phyloP scores from a whole-genome alignment of 2,113 vertebrate species.

The Todiramphus saurophagus region DNA sequence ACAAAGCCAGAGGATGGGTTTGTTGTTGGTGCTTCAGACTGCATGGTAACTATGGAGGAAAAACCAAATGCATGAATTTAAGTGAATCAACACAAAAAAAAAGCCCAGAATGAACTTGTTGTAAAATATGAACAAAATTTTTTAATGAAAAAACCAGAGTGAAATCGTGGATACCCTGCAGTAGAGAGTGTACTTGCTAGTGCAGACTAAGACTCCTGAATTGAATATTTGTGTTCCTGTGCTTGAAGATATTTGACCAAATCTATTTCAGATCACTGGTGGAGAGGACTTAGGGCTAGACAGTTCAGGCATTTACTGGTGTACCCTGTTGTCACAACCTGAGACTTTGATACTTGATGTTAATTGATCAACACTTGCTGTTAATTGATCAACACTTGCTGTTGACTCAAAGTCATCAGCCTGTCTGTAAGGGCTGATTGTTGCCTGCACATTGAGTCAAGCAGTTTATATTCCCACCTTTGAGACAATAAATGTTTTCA shows the following conservation, averaged over 20 bases:
- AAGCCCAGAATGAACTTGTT: neutral
- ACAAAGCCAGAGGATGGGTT: conserved; percentile 58
- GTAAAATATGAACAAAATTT: neutral
- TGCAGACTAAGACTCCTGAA: neutral
- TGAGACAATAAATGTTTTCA: neutral
- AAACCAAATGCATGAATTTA: neutral
- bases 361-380: rapidly evolving
- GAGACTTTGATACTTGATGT: neutral
- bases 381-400: rapidly evolving
- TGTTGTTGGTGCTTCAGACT: conserved; percentile 73
- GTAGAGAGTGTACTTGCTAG: neutral
- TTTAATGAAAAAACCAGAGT: neutral
- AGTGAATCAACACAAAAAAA: neutral
- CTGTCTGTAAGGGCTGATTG: rapidly evolving
- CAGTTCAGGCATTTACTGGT: neutral
- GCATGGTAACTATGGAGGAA: conserved; percentile 4
- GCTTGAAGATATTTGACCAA: neutral
- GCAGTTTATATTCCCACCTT: neutral
- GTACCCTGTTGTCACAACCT: neutral
- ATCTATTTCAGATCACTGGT: neutral
- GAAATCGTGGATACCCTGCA: neutral
- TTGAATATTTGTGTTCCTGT: neutral
- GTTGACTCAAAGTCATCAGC: neutral
- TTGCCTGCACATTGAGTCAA: neutral
- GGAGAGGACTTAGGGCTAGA: neutral